Percentiles rank a stretch among this genome's conserved stretches.
These are phyloP conservation scores for Agrotis clavis DNA, from an alignment of 2,888 invertebrate genomes.

Conservation along the genomic window DNA sequence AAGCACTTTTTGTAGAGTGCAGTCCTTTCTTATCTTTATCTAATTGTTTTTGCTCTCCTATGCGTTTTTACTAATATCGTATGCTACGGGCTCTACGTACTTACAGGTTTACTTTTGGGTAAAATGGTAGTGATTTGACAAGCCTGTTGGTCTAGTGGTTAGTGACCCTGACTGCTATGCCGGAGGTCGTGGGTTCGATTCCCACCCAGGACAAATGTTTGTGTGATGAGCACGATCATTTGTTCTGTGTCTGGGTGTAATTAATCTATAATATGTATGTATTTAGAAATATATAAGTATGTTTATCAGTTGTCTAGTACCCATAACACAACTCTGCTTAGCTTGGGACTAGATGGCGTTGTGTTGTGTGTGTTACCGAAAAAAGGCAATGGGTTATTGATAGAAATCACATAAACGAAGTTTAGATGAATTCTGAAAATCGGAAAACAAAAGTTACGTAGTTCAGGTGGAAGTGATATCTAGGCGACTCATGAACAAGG, in stretches of 20 bases:
- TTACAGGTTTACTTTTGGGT: not conserved
- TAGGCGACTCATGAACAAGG: conserved; percentile 76
- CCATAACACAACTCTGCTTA: no score
- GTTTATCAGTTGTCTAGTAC: no score
- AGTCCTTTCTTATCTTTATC: not conserved
- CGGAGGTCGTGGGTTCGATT: no score
- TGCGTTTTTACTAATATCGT: not conserved
- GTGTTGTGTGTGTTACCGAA: not conserved
- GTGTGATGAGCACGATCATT: no score
- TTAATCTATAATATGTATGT: no score
- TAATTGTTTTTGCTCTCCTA: not conserved
- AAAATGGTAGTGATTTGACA: not conserved
- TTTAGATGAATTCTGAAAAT: conserved; percentile 16
- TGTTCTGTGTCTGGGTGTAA: no score
- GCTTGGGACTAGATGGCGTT: no score
- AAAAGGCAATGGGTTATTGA: not conserved
- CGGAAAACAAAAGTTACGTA: conserved; percentile 51
- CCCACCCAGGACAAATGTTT: no score
- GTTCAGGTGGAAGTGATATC: conserved; percentile 60
- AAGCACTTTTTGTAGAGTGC: not conserved
- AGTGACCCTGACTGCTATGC: no score
- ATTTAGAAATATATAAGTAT: no score
- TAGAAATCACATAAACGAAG: not conserved
- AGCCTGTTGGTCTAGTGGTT: no score
- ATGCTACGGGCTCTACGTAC: not conserved